Evolutionary conservation across 1,140 invertebrate genomes (phyloP).

Genomic region (Pissodes strobi): DNA sequence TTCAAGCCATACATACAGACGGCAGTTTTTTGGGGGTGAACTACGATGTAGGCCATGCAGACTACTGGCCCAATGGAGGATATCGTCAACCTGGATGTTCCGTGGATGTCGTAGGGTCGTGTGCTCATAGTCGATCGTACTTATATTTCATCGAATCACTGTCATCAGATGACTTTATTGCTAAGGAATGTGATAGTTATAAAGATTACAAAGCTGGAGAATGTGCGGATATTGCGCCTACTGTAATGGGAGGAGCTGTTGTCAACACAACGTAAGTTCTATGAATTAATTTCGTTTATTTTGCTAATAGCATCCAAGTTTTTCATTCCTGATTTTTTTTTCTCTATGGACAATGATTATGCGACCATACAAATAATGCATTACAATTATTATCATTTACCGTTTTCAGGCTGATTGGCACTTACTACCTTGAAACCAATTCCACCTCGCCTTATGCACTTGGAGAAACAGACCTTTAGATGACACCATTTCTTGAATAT

Average conservation of each 20-base stretch:
- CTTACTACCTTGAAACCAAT: conserved; percentile 17
- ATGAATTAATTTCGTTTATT: too few species aligned
- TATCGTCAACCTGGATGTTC: conserved; percentile 69
- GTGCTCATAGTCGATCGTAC: conserved; percentile 62
- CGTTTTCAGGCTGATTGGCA: conserved; percentile 12
- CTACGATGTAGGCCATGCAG: conserved; percentile 66
- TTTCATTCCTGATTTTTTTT: too few species aligned
- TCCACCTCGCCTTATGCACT: conserved; percentile 10
- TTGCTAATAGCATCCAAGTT: too few species aligned
- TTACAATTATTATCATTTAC: neutral
- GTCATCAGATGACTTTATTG: conserved; percentile 53
- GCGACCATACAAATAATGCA: neutral
- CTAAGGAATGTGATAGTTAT: conserved; percentile 61
- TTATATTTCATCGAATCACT: conserved; percentile 50
- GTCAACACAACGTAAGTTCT: conserved; percentile 4
- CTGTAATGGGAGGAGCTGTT: conserved; percentile 15
- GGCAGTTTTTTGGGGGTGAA: conserved; percentile 62
- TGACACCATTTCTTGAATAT: too few species aligned
- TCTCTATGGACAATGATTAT: too few species aligned
- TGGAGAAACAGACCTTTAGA: conserved; percentile 1
- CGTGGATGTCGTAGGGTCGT: conserved; percentile 56
- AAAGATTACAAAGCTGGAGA: conserved; percentile 59
- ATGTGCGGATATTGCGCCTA: conserved; percentile 58
- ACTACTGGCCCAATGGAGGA: conserved; percentile 74
- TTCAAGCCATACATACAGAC: conserved; percentile 68